Evolutionary conservation across 2,113 vertebrate species (phyloP).

Genomic region (Ophiodon elongatus): DNA sequence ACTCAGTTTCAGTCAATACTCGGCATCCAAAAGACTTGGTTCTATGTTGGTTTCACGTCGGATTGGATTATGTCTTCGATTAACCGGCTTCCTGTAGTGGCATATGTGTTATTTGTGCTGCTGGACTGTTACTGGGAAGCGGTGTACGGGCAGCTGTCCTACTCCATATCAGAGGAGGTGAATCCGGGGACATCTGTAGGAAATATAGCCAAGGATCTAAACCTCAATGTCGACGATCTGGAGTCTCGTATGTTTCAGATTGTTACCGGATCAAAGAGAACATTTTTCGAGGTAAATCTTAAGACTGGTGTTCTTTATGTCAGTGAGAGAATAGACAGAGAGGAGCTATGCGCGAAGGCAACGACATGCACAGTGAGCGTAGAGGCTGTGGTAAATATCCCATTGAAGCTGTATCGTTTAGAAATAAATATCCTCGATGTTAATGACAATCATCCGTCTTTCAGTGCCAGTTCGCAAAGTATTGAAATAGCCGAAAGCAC

Average conservation of each 20-base stretch:
- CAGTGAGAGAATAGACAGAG: slow-evolving; percentile 76
- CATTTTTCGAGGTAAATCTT: slow-evolving; percentile 79
- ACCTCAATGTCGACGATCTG: slow-evolving; percentile 69
- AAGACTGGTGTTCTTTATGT: slow-evolving; percentile 79
- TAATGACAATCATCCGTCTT: slow-evolving; percentile 79
- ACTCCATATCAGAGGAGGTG: slow-evolving; percentile 77
- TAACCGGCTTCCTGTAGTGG: slow-evolving; percentile 2
- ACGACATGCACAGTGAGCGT: slow-evolving; percentile 67
- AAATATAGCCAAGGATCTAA: slow-evolving; percentile 81
- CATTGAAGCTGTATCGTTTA: slow-evolving; percentile 74
- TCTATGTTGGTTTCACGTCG: not conserved
- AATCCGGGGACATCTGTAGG: slow-evolving; percentile 76
- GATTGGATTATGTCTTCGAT: slow-evolving; percentile 56
- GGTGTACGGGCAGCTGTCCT: slow-evolving; percentile 61
- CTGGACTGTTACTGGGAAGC: slow-evolving; percentile 41
- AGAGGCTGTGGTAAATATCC: slow-evolving; percentile 78
- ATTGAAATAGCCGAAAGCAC: slow-evolving; percentile 66
- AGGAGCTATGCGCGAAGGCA: slow-evolving; percentile 72
- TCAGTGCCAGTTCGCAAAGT: slow-evolving; percentile 41
- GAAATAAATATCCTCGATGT: slow-evolving; percentile 79
- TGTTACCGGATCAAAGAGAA: slow-evolving; percentile 61
- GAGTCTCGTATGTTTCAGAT: slow-evolving; percentile 75
- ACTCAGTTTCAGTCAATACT: not conserved
- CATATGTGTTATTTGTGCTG: slow-evolving; percentile 31
- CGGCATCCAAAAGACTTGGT: not conserved